Conservation (phyloP, 2,113 vertebrate genomes). For the Elachura formosa region DNA sequence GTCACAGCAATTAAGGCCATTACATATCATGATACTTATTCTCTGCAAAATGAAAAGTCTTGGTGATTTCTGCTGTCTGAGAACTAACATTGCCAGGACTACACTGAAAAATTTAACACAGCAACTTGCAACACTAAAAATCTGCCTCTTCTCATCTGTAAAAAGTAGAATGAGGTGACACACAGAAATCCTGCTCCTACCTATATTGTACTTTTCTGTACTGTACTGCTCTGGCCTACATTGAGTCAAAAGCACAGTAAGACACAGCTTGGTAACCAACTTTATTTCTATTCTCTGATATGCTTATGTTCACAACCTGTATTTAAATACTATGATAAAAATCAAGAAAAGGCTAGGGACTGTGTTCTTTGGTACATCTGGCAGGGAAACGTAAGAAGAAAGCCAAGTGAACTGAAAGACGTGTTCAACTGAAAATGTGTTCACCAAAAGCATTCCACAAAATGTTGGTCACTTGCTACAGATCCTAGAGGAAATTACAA, state of each 20-base stretch:
- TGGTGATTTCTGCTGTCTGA: not conserved
- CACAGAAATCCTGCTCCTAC: not conserved
- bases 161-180: not conserved
- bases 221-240: not conserved
- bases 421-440: not conserved
- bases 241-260: not conserved
- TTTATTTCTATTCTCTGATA: not conserved
- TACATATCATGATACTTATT: not conserved
- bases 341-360: not conserved
- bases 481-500: not conserved
- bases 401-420: not conserved
- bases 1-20: not conserved
- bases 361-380: not conserved
- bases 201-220: not conserved
- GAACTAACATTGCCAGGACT: not conserved
- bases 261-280: not conserved
- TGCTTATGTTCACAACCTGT: not conserved
- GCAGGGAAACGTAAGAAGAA: not conserved
- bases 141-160: not conserved
- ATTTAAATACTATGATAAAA: not conserved
- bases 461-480: not conserved
- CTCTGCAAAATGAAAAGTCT: not conserved
- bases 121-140: not conserved
- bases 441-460: not conserved
- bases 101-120: not conserved